Base-by-base conservation (phyloP, 1,140 invertebrate species). In the Drosophila prosaltans region DNA sequence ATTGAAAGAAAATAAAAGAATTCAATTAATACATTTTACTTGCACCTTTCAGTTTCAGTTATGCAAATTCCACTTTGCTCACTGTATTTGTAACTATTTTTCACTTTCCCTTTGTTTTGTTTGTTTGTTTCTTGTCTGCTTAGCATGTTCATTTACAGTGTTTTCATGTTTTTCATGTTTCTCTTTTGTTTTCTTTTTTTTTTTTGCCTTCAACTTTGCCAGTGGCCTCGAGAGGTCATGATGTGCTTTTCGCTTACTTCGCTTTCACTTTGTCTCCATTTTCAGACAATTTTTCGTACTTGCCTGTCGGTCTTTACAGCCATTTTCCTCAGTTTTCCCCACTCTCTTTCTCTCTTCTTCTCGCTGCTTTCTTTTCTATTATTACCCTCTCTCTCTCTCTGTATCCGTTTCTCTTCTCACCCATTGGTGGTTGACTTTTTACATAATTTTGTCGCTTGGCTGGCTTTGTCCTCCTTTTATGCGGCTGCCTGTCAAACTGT, bases 361-460 rank as follows among this genome's bases (percentile, higher is more conserved):
- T 36, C 1, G 32, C 32, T 36, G 6, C 6, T 36, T 36, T 36
- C 32, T 36, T 36, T 36, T 3, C 32, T 36, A 36, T 36, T 36
- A 6, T 36, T 36, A 36, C 32, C 32, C 32, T 24, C 10, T 32
- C 10, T 32, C 32, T 54, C 32, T 24, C 10, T 32, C 10, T 32
- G 28, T 24, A n/a, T 66, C 21, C 16, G 16, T 16, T 16, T 39
- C 48, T 54, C n/a, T n/a, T 57, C 59, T 51, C 54, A 24, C 59
- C 70, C 69, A 81, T 80, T 84, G 76, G 59, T 76, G 76, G 69
- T 73, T 80, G 84, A 89, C 84, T 88, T 88, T 88, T 89, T 90
- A 80, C 84, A 89, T 89, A 89, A 89, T 84, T 89, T 89, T 89
- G 77, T 73, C 78, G 80, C 84, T 84, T 75, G 85, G 74, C 78